Evolutionary conservation across 2,113 vertebrate species (phyloP).

Genomic region (Prunella fulvescens): DNA sequence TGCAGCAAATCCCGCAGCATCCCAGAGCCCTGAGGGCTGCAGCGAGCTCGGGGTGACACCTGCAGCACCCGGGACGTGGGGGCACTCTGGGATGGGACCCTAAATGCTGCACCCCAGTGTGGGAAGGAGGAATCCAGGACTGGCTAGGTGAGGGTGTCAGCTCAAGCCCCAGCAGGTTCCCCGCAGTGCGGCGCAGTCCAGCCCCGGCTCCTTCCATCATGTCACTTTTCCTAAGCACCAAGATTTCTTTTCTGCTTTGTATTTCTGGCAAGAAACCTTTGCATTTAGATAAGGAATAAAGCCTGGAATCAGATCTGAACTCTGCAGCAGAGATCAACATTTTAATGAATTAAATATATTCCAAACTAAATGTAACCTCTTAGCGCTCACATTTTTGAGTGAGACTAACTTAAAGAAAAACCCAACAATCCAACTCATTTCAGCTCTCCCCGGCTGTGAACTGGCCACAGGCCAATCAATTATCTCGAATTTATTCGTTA

Average conservation of each 20-base stretch:
- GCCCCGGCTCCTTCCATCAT: not conserved
- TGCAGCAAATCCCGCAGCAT: not conserved
- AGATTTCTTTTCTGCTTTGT: not conserved
- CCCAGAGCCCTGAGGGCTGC: not conserved
- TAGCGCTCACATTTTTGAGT: not conserved
- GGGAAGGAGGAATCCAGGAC: not conserved
- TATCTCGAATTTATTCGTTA: slow-evolving; percentile 46
- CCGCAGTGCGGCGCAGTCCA: not conserved
- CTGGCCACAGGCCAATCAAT: slow-evolving; percentile 58
- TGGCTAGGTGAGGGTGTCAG: rapidly evolving
- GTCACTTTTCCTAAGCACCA: not conserved
- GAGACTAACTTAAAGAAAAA: slow-evolving; percentile 39
- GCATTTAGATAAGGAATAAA: slow-evolving; percentile 47
- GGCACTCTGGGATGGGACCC: not conserved
- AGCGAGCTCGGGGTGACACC: rapidly evolving
- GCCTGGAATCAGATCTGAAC: slow-evolving; percentile 33
- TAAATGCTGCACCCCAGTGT: not conserved
- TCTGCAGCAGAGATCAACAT: slow-evolving; percentile 8
- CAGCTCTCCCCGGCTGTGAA: slow-evolving; percentile 29
- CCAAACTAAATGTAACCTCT: slow-evolving; percentile 47
- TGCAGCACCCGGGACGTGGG: rapidly evolving
- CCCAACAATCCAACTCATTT: slow-evolving; percentile 43
- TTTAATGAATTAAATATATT: slow-evolving; percentile 60
- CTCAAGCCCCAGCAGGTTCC: not conserved
- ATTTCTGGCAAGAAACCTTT: slow-evolving; percentile 11